A percentile compares a stretch with the other conserved stretches of the same genome.
Conservation (phyloP, 1,140 invertebrate genomes). For the Aphaenogaster rudis region DNA sequence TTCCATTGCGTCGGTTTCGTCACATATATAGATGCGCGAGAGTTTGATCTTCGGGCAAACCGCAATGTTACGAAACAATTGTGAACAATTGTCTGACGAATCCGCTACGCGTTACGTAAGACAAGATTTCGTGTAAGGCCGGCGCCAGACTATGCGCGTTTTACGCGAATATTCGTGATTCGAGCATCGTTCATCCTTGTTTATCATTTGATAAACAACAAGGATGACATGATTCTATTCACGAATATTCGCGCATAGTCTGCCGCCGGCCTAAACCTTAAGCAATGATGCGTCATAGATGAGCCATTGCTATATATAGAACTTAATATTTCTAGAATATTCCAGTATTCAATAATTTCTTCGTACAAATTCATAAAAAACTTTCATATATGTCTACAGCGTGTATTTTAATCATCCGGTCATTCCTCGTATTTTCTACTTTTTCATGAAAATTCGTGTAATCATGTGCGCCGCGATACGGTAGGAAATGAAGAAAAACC, state of each 20-base stretch:
- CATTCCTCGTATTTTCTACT: neutral
- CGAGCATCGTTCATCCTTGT: no score
- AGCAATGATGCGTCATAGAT: neutral
- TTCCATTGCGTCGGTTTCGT: constrained; percentile 34
- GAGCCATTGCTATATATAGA: neutral
- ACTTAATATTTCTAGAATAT: neutral
- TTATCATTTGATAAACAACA: no score
- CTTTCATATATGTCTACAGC: neutral
- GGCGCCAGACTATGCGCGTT: no score
- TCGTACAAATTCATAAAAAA: neutral
- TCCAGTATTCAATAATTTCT: neutral
- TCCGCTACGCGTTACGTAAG: neutral
- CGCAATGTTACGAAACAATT: neutral
- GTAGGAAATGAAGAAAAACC: neutral
- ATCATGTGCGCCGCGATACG: neutral
- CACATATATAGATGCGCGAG: neutral
- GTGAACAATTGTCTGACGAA: neutral
- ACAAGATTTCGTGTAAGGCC: neutral
- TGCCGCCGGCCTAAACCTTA: neutral
- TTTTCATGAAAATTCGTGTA: constrained; percentile 21
- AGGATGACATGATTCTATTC: no score
- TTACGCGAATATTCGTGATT: no score
- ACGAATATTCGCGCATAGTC: no score
- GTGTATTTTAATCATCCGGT: neutral
- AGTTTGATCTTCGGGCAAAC: neutral